A percentile compares a stretch with the other conserved stretches of the same genome.
phyloP scores from a whole-genome alignment of 2,113 vertebrate species.

The Circaetus cinerascens region DNA sequence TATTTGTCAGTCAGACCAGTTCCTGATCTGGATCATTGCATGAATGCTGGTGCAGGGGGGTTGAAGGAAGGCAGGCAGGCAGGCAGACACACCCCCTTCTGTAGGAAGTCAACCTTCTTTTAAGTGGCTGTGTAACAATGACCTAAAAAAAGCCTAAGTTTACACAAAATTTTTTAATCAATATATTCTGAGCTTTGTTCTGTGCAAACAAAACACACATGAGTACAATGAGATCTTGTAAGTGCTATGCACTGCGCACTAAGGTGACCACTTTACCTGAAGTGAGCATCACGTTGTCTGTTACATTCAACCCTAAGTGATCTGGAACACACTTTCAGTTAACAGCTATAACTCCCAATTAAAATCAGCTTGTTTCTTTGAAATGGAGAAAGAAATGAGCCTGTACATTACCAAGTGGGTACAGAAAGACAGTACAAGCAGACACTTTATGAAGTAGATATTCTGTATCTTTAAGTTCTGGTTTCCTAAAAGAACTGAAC shows the following conservation, averaged over 20 bases:
- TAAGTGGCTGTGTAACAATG: neutral
- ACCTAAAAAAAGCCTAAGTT: neutral
- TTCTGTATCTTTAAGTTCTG: accelerated
- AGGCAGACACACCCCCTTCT: neutral
- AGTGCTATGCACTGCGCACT: neutral
- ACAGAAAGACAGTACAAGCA: neutral
- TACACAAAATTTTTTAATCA: neutral
- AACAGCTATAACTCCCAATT: neutral
- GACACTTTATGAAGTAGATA: neutral
- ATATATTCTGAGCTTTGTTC: neutral
- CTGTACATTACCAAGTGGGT: neutral
- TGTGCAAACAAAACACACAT: neutral
- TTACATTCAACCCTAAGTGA: neutral
- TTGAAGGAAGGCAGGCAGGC: neutral
- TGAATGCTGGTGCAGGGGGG: accelerated
- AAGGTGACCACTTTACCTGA: neutral
- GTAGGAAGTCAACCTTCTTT: neutral
- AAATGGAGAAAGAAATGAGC: neutral
- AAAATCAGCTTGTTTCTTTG: neutral
- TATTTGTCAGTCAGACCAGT: neutral
- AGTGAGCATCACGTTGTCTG: neutral
- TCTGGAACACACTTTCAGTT: neutral
- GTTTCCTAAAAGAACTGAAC: neutral
- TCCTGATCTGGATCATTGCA: neutral
- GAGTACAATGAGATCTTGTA: neutral